These are phyloP conservation scores for Drosophila borborema DNA, from an alignment of 2,888 invertebrate genomes.

Conservation along the genomic window DNA sequence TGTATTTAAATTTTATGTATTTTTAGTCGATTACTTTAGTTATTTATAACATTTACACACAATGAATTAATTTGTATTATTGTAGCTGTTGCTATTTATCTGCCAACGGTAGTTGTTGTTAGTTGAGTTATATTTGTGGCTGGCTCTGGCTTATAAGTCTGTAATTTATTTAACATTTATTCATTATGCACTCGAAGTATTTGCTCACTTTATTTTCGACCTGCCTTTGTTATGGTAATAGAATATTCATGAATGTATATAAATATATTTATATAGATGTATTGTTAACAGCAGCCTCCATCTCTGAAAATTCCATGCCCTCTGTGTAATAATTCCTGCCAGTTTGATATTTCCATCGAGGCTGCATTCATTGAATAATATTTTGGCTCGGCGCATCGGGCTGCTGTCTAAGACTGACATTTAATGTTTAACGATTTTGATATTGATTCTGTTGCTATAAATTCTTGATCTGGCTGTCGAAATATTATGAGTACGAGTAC, in stretches of 20 bases:
- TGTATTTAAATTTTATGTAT: slow-evolving; percentile 46
- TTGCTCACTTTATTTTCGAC: slow-evolving; percentile 40
- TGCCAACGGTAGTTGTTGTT: slow-evolving; percentile 14
- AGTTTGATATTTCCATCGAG: neutral
- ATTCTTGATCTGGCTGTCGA: slow-evolving; percentile 8
- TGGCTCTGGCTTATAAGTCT: slow-evolving; percentile 33
- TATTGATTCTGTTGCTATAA: slow-evolving; percentile 9
- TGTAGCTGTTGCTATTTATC: slow-evolving; percentile 48
- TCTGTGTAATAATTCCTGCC: slow-evolving; percentile 1
- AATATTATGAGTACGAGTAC: slow-evolving; percentile 4
- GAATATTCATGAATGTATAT: slow-evolving; percentile 70
- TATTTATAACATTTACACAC: slow-evolving; percentile 78
- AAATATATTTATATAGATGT: slow-evolving; percentile 15
- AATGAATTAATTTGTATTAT: slow-evolving; percentile 70
- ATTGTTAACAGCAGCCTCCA: slow-evolving; percentile 11
- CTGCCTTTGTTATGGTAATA: slow-evolving; percentile 57
- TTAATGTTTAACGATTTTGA: neutral
- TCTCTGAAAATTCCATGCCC: neutral
- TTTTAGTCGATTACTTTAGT: slow-evolving; percentile 64
- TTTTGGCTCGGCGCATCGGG: neutral
- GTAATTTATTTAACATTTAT: slow-evolving; percentile 73
- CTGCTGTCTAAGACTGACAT: slow-evolving; percentile 1
- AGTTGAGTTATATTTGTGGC: slow-evolving; percentile 26
- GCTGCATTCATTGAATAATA: neutral
- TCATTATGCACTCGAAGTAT: slow-evolving; percentile 68